Conservation (phyloP, 1,140 invertebrate genomes). For the Bactericera cockerelli region DNA sequence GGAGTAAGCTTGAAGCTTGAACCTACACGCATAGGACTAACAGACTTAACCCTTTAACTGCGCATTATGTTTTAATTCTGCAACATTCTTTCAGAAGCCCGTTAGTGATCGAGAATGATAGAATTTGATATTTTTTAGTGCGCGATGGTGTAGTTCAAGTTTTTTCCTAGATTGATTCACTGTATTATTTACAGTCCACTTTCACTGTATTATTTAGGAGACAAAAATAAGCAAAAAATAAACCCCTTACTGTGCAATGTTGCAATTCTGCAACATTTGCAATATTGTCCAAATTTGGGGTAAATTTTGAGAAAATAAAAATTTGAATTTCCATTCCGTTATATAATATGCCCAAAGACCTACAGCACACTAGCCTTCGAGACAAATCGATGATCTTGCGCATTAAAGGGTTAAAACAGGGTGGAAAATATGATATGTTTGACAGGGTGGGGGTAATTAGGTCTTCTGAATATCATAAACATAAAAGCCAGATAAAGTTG, state of each 20-base stretch:
- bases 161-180: no score
- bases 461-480: constrained; percentile 8
- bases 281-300: neutral
- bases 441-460: constrained; percentile 6
- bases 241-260: neutral
- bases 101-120: no score
- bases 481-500: constrained; percentile 9
- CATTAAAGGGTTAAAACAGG: neutral
- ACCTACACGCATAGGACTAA: no score
- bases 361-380: neutral
- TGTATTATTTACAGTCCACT: no score
- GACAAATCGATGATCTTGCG: neutral
- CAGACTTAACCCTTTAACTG: no score
- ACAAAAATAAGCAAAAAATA: no score
- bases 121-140: no score
- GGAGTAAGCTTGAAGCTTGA: no score
- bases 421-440: constrained; percentile 1
- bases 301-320: neutral
- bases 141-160: no score
- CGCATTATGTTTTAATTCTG: no score
- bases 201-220: no score
- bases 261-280: neutral
- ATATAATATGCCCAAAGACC: neutral
- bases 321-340: neutral
- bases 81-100: no score